These are phyloP conservation scores for Pseudanteris insignis DNA, from an alignment of 2,888 invertebrate genomes.

Conservation along the genomic window DNA sequence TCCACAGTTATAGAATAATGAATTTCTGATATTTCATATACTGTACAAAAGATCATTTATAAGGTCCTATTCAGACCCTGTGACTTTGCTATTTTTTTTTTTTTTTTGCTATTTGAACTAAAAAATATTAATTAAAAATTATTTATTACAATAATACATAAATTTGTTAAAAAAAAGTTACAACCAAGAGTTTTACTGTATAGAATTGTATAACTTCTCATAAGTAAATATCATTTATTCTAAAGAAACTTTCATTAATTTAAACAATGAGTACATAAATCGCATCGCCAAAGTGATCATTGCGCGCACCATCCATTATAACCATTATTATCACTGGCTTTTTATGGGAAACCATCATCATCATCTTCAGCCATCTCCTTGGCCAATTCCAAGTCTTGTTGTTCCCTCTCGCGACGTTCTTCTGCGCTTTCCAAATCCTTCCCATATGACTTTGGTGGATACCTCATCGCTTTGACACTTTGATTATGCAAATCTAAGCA, in stretches of 20 bases:
- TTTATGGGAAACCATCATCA: conserved; percentile 83
- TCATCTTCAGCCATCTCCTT: conserved; percentile 99
- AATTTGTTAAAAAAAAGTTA: too few relatives aligned
- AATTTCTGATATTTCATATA: too few relatives aligned
- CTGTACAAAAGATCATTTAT: too few relatives aligned
- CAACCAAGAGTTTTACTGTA: too few relatives aligned
- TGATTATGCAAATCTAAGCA: conserved; percentile 98
- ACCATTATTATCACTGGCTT: too few relatives aligned
- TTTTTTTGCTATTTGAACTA: too few relatives aligned
- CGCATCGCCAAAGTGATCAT: conserved; percentile 22
- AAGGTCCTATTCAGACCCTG: too few relatives aligned
- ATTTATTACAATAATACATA: too few relatives aligned
- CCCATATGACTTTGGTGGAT: conserved; percentile 98
- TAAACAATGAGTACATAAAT: conserved; percentile 27
- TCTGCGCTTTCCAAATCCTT: conserved; percentile 98
- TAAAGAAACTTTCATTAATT: conserved; percentile 30
- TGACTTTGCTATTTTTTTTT: too few relatives aligned
- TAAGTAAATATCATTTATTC: conserved; percentile 38
- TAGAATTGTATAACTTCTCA: too few relatives aligned
- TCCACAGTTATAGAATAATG: too few relatives aligned
- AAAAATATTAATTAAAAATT: too few relatives aligned
- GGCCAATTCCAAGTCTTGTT: conserved; percentile 98
- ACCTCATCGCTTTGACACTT: conserved; percentile 99
- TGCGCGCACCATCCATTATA: conserved; percentile 3
- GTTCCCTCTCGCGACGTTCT: conserved; percentile 94